These are phyloP conservation scores for Heliconius hortense DNA, from an alignment of 2,888 invertebrate species.

Conservation along the genomic window DNA sequence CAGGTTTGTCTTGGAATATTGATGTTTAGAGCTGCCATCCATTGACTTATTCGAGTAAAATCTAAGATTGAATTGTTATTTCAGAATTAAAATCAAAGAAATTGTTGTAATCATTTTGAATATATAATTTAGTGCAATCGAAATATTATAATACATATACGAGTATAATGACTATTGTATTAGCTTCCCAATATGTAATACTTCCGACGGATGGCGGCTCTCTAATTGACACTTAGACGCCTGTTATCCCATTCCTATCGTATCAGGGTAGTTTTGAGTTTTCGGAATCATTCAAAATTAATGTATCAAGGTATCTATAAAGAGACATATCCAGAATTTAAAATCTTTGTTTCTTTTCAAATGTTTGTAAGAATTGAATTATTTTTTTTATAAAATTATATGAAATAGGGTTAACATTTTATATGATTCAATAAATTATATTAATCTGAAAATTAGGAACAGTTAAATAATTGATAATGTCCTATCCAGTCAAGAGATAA, in stretches of 20 bases:
- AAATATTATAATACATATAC: background rate
- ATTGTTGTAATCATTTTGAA: background rate
- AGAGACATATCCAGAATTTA: background rate
- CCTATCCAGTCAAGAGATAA: background rate
- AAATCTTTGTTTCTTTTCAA: background rate
- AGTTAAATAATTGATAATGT: background rate
- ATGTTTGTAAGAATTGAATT: background rate
- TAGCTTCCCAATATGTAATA: background rate
- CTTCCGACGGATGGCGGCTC: constrained; percentile 24
- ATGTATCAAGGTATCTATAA: background rate
- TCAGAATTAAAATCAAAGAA: background rate
- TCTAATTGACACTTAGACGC: constrained; percentile 21
- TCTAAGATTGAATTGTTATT: background rate
- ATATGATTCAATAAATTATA: background rate
- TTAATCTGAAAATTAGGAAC: background rate
- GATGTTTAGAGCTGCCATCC: constrained; percentile 21
- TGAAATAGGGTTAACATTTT: background rate
- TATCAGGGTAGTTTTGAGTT: constrained; percentile 28
- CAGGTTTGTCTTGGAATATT: constrained; percentile 57
- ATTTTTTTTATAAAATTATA: background rate
- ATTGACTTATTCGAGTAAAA: background rate
- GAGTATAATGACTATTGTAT: background rate
- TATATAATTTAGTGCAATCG: background rate
- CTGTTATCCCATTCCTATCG: constrained; percentile 21
- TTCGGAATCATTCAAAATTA: constrained; percentile 33